Evolutionary conservation across 1,140 invertebrate genomes (phyloP).

Genomic region (Pantala flavescens): DNA sequence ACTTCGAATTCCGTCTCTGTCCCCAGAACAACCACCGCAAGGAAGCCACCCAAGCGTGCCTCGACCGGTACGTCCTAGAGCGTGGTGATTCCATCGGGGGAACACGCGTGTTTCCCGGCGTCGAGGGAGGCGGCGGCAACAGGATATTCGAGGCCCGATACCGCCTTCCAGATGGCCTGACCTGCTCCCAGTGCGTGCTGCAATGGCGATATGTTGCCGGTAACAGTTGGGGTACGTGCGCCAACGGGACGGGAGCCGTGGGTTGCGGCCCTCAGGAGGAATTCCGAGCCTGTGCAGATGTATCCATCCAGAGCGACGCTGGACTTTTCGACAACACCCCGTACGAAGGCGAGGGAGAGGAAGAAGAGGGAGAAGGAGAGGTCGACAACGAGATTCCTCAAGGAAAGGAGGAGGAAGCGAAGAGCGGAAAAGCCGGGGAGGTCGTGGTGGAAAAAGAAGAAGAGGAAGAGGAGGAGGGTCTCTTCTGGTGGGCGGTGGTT

Average conservation of each 20-base stretch:
- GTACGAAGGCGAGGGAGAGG: constrained; percentile 20
- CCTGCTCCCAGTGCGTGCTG: constrained; percentile 65
- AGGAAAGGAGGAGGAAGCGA: constrained; percentile 21
- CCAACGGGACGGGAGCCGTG: constrained; percentile 46
- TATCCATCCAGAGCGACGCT: constrained; percentile 43
- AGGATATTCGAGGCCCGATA: constrained; percentile 53
- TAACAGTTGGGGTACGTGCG: constrained; percentile 41
- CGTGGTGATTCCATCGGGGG: constrained; percentile 38
- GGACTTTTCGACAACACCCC: constrained; percentile 29
- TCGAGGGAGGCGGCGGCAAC: constrained; percentile 50
- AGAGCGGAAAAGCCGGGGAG: constrained; percentile 21
- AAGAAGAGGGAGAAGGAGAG: constrained; percentile 13
- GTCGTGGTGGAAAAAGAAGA: background rate
- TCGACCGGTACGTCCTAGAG: constrained; percentile 58
- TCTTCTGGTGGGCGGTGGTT: constrained; percentile 15
- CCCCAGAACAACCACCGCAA: constrained; percentile 44
- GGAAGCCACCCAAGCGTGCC: constrained; percentile 58
- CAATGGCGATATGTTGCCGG: constrained; percentile 70
- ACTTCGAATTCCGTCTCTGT: constrained; percentile 80
- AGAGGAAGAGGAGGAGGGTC: constrained; percentile 5
- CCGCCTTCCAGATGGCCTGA: constrained; percentile 51
- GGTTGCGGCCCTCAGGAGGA: constrained; percentile 80
- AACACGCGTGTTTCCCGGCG: constrained; percentile 52
- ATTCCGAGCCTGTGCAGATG: constrained; percentile 75
- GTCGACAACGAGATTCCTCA: constrained; percentile 21